Evolutionary conservation across 2,113 vertebrate genomes (phyloP).

Genomic region (Climacteris rufus): DNA sequence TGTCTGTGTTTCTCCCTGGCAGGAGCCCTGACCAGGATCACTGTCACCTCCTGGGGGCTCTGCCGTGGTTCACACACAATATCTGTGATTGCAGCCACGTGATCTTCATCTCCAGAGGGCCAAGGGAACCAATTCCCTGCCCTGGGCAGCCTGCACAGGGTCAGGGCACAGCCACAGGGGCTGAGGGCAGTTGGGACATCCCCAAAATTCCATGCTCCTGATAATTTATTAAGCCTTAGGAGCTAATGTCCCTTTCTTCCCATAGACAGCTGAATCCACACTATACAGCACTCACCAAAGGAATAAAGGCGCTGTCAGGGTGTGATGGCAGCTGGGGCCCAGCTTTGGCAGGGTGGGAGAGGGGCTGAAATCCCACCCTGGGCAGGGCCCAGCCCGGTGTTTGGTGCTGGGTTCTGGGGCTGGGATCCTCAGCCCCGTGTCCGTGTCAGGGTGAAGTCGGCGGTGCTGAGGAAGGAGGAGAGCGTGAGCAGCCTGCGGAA

Average conservation of each 20-base stretch:
- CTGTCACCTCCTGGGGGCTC: not conserved
- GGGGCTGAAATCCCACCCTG: rapidly evolving
- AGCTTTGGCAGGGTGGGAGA: not conserved
- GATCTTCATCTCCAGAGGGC: not conserved
- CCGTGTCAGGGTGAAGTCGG: conserved; percentile 83
- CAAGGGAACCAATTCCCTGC: not conserved
- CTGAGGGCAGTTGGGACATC: not conserved
- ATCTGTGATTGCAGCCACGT: not conserved
- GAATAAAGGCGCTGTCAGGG: not conserved
- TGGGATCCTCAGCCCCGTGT: not conserved
- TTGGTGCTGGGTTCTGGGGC: not conserved
- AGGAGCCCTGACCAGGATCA: not conserved
- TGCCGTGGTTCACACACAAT: rapidly evolving
- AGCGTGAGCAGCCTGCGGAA: conserved; percentile 81
- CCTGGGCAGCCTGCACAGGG: not conserved
- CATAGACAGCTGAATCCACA: not conserved
- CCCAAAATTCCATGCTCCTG: not conserved
- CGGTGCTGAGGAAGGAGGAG: conserved; percentile 89
- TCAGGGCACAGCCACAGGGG: not conserved
- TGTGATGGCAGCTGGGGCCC: not conserved
- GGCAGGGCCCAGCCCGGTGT: rapidly evolving
- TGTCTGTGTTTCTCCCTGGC: rapidly evolving
- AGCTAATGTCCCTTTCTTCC: not conserved
- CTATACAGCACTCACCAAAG: rapidly evolving
- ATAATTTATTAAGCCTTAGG: not conserved